These are phyloP conservation scores for Pristionchus entomophagus DNA, from an alignment of 2,888 invertebrate species.

Conservation along the genomic window DNA sequence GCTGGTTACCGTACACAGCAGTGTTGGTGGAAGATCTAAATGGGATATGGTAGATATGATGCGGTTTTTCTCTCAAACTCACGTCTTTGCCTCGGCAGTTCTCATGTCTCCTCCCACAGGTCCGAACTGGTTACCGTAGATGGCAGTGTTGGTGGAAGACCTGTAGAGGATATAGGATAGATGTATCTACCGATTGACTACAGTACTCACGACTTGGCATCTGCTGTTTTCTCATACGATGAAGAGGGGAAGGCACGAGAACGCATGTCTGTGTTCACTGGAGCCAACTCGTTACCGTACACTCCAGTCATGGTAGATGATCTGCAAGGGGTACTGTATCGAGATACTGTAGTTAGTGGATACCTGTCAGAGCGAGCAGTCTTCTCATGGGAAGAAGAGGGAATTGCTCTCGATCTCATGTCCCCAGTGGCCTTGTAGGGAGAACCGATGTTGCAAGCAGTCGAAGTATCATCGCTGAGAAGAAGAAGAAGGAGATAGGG, in stretches of 20 bases:
- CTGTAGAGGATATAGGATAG: background rate
- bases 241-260: background rate
- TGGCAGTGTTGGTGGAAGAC: background rate
- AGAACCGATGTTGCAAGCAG: background rate
- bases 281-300: background rate
- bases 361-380: background rate
- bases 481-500: no score
- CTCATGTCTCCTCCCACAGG: constrained; percentile 24
- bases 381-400: background rate
- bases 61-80: background rate
- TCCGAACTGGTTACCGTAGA: background rate
- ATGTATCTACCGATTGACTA: no score
- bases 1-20: background rate
- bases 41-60: background rate
- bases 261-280: background rate
- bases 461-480: background rate
- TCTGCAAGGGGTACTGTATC: background rate
- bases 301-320: background rate
- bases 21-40: background rate
- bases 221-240: background rate
- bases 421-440: constrained; percentile 3
- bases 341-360: background rate
- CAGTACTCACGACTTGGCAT: background rate
- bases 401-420: background rate
- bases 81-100: background rate